Evolutionary conservation across 2,113 vertebrate genomes (phyloP).

Genomic region (Vanacampus margaritifer): DNA sequence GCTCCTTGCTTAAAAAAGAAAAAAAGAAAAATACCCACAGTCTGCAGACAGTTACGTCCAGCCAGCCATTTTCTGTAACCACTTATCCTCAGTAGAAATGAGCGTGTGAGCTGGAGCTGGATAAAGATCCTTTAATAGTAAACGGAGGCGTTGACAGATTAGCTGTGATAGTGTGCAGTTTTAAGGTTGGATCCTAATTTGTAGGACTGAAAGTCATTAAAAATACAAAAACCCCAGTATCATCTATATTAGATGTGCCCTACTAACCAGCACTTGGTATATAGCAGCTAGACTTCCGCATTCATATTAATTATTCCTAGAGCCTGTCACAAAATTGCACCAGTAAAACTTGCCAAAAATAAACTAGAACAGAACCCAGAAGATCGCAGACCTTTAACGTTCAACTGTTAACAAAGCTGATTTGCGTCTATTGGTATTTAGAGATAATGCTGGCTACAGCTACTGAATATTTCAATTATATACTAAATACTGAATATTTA

Average conservation of each 20-base stretch:
- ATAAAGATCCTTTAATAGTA: background rate
- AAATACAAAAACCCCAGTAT: constrained; percentile 11
- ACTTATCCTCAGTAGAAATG: background rate
- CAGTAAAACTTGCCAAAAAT: background rate
- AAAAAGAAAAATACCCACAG: too few species aligned
- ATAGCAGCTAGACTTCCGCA: constrained; percentile 21
- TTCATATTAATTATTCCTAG: constrained; percentile 19
- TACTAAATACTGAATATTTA: too few species aligned
- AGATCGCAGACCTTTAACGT: background rate
- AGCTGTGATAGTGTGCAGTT: constrained; percentile 19
- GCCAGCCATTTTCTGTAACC: too few species aligned
- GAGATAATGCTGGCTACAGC: too few species aligned
- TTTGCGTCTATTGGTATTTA: background rate
- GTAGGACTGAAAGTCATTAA: background rate
- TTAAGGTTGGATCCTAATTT: background rate
- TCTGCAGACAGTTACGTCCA: too few species aligned
- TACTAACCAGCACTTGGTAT: constrained; percentile 17
- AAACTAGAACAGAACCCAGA: background rate
- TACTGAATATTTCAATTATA: too few species aligned
- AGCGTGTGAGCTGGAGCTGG: background rate
- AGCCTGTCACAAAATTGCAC: constrained; percentile 8
- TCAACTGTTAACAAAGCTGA: background rate
- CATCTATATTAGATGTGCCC: constrained; percentile 22
- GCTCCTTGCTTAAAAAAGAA: constrained; percentile 29
- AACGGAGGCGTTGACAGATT: background rate